Evolutionary conservation across 2,888 invertebrate genomes (phyloP).

Genomic region (Tiliacea citrago): DNA sequence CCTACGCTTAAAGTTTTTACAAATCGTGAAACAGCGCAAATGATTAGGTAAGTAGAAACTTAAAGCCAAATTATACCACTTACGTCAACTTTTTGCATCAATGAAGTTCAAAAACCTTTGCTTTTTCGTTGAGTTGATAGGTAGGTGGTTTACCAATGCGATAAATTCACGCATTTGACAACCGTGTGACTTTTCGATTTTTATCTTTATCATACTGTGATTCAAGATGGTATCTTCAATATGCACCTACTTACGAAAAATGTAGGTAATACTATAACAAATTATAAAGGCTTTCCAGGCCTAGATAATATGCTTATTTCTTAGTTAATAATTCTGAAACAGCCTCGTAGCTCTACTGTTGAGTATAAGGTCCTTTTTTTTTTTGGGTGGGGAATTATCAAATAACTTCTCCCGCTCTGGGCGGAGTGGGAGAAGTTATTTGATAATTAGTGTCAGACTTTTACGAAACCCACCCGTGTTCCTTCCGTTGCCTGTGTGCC

Average conservation of each 20-base stretch:
- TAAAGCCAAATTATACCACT: background rate
- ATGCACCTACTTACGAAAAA: background rate
- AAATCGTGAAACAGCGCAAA: background rate
- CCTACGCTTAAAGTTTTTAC: background rate
- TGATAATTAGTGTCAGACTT: too few relatives aligned
- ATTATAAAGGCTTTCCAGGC: background rate
- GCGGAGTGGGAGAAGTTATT: too few relatives aligned
- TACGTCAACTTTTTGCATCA: slow-evolving; percentile 3
- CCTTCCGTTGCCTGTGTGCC: too few relatives aligned
- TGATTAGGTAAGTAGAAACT: background rate
- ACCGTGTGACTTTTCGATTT: slow-evolving; percentile 45
- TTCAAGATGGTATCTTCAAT: background rate
- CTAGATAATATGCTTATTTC: too few relatives aligned
- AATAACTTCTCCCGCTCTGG: too few relatives aligned
- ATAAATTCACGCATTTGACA: slow-evolving; percentile 39
- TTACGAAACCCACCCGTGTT: too few relatives aligned
- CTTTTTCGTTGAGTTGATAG: slow-evolving; percentile 5
- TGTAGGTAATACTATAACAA: background rate
- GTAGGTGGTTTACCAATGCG: slow-evolving; percentile 6
- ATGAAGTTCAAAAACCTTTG: slow-evolving; percentile 28
- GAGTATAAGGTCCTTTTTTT: too few relatives aligned
- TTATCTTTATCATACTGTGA: slow-evolving; percentile 25
- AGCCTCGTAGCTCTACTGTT: too few relatives aligned
- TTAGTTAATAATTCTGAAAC: too few relatives aligned
- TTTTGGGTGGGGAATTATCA: too few relatives aligned